Conservation (phyloP, 2,113 vertebrate genomes). For the Salvelinus sp. region DNA sequence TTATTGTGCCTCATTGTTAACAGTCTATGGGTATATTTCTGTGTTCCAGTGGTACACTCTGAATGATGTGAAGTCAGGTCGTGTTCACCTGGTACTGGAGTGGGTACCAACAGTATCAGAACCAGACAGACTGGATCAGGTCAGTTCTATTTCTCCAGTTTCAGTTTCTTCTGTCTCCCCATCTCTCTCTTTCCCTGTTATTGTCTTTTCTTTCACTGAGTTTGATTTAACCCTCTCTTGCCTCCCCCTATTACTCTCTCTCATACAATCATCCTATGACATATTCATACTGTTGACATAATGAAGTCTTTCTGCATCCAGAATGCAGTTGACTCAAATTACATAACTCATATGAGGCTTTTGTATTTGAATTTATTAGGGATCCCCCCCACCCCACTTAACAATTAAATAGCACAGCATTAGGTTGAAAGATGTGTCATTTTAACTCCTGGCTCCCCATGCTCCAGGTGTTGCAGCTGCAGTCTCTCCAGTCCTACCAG, state of each 20-base stretch:
- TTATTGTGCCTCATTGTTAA: too few relatives aligned
- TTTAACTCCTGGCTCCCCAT: not conserved
- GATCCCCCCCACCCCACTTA: too few relatives aligned
- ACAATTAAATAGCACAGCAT: too few relatives aligned
- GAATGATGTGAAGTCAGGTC: slow-evolving; percentile 84
- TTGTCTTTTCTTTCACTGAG: not conserved
- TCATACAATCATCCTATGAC: not conserved
- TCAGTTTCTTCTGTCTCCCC: not conserved
- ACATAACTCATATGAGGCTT: too few relatives aligned
- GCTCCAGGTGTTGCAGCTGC: slow-evolving; percentile 78
- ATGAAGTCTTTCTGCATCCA: not conserved
- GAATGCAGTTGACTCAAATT: not conserved
- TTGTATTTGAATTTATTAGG: slow-evolving; percentile 59
- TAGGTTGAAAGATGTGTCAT: not conserved
- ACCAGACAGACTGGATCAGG: slow-evolving; percentile 79
- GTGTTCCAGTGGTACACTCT: slow-evolving; percentile 84
- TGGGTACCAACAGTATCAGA: slow-evolving; percentile 74
- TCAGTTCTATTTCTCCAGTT: slow-evolving; percentile 34
- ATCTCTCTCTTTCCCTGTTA: not conserved
- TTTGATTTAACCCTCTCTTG: not conserved
- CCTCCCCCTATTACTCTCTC: not conserved
- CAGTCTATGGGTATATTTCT: not conserved
- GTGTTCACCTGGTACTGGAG: slow-evolving; percentile 83
- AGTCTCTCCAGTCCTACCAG: slow-evolving; percentile 75
- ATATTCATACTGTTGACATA: too few relatives aligned